Base-by-base conservation (phyloP, 1,140 invertebrate species). In the Aricia agestis region DNA sequence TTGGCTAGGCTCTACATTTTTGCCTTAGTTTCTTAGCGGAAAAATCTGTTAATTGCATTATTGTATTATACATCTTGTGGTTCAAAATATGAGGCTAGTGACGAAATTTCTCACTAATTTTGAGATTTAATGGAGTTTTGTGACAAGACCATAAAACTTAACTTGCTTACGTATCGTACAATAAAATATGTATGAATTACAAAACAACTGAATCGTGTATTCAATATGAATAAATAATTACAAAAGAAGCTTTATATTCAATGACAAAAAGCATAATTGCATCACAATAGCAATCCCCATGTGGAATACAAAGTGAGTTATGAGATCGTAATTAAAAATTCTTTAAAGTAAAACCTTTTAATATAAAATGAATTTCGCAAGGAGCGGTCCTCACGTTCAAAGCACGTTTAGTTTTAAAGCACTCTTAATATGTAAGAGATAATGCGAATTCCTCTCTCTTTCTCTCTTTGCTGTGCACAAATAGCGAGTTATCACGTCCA, bases 401-500 rank as follows among this genome's bases (percentile, higher is more conserved):
- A 63, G 31, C 9, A 41, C 59, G 58, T 59, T 63, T 61, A 69
- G 68, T 69, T 69, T 41, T 41, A 61, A 69, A 68, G 58, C 31
- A 61, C 59, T 69, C 32, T 42, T 58, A 69, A 69, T 61, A 69
- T 36, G 58, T 41, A 36, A 63, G 58, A 61, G 59, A 63, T 59
- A 69, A 69, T 69, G 32, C 32, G 58, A 63, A 68, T 78, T 78
- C 69, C 67, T 76, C 73, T 63, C 69, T 73, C 75, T 74, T 74
- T 76, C 76, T 74, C 72, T 19, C 36, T 52, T 42, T 68, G 31
- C 36, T 66, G 71, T 73, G 71, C 75, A 73, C 74, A 71, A 71
- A 72, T 71, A 75, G 70, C 72, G 72, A 82, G 75, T 76, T 80
- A 81, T 79, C 84, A 86, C 84, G 83, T 85, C 77, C 77, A 79